Evolutionary conservation across 2,797 vertebrate genomes (phyloP), one percentile per base, ranked within the genome.

Genomic region (Xenops minutus): DNA sequence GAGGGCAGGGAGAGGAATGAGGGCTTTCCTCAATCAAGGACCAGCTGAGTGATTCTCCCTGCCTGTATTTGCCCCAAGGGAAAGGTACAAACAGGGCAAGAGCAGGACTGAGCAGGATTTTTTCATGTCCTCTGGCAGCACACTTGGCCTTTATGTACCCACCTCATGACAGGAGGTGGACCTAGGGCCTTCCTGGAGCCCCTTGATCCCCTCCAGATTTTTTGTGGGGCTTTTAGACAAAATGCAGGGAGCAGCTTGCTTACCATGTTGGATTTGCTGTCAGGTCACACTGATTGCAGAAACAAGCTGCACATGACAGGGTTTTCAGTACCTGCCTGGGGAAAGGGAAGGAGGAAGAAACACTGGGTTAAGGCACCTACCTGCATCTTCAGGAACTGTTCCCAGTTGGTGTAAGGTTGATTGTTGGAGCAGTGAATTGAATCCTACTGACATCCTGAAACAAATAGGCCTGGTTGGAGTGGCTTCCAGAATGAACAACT

Each of bases 381-480:
- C 92, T 92, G 88, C 34, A 61, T 34, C 59, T 61, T 32, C 88
- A 85, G 77, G 49, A 82, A 24, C 26, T 27, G 48, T 14, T 66
- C 51, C 77, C 83, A 51, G 26, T 7, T 82, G 63, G 46, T 66
- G 55, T 59, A 29, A 84, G 48, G 58, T 17, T 54, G n/a, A 26
- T 24, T 82, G 88, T 13, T 74, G 80, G 41, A 67, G 43, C 39
- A 77, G 63, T 46, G 88, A 93, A 86, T 81, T 19, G 61, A 83
- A 44, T 92, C 85, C 63, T 94, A 85, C 56, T 78, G 89, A 77
- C 49, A 85, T 32, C 91, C 94, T 94, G 91, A 86, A 96, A 94
- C 52, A 96, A 29, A 78, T 3, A 78, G 69, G 59, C 19, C 71
- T 67, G 66, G 66, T 34, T 90, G 91, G 54, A 88, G 32, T 3